A percentile compares a stretch with the other conserved stretches of the same genome.
These are phyloP conservation scores for Hydrolagus affinis DNA, from an alignment of 2,113 vertebrate species.

Conservation along the genomic window DNA sequence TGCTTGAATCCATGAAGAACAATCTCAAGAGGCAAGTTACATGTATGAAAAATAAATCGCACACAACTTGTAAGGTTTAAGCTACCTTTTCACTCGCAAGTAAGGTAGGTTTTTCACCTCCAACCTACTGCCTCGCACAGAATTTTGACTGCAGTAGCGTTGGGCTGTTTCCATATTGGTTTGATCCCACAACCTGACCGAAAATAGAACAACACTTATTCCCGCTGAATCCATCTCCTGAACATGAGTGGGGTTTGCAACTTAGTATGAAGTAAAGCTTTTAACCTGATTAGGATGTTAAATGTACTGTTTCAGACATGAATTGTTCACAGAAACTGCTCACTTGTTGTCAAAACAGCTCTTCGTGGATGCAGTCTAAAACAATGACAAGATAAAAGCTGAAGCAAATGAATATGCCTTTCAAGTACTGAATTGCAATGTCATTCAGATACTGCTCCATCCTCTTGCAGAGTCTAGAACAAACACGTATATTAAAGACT, in stretches of 20 bases:
- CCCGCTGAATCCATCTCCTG: not conserved
- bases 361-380: slow-evolving; percentile 20
- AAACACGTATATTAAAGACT: not conserved
- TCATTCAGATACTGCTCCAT: not conserved
- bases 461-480: not conserved
- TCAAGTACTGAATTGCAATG: not conserved
- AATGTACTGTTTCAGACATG: not conserved
- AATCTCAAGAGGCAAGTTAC: not conserved
- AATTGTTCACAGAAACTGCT: slow-evolving; percentile 15
- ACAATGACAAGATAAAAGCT: slow-evolving; percentile 19
- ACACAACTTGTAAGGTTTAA: not conserved
- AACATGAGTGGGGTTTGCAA: not conserved
- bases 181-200: not conserved
- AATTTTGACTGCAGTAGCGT: not conserved
- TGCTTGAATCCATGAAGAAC: not conserved
- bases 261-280: not conserved
- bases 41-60: not conserved
- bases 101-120: not conserved
- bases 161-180: not conserved
- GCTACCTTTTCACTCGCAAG: not conserved
- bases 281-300: slow-evolving; percentile 20
- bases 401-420: not conserved
- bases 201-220: slow-evolving; percentile 20
- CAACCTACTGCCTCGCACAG: too few species aligned
- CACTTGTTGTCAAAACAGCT: slow-evolving; percentile 24